Conservation (phyloP, 2,888 invertebrate genomes). For the Lacanobia oleracea region DNA sequence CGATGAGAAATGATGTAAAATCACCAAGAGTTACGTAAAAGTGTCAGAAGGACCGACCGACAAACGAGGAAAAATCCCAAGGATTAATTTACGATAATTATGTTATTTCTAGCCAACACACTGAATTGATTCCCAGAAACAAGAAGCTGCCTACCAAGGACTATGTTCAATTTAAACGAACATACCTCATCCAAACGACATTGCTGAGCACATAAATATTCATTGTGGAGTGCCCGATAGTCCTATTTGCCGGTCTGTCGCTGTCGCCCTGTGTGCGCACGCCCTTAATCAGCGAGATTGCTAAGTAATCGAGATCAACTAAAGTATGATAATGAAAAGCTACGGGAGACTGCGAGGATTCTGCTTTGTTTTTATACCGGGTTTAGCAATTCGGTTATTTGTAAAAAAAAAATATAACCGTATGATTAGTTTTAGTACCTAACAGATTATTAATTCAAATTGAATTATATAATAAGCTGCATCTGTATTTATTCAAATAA, state of each 20-base stretch:
- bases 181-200: conserved; percentile 76
- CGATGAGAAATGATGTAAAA: no score
- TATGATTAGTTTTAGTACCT: no score
- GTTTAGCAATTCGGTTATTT: background rate
- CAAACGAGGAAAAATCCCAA: no score
- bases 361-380: conserved; percentile 66
- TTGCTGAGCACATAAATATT: conserved; percentile 81
- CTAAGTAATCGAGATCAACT: conserved; percentile 82
- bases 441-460: no score
- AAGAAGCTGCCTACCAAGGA: conserved; percentile 52
- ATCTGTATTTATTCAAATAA: no score
- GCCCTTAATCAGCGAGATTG: conserved; percentile 86
- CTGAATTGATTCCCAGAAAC: conserved; percentile 1
- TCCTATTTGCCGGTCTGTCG: conserved; percentile 86
- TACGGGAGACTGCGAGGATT: conserved; percentile 68
- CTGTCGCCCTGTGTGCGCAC: conserved; percentile 72
- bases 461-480: no score
- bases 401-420: background rate
- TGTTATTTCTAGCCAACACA: background rate
- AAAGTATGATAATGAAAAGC: conserved; percentile 83
- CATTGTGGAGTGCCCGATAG: conserved; percentile 79
- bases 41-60: no score
- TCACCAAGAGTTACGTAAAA: no score
- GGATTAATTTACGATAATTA: no score
- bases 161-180: conserved; percentile 61